Evolutionary conservation across 2,797 vertebrate species (phyloP).

Genomic region (Carcharodon carcharias): DNA sequence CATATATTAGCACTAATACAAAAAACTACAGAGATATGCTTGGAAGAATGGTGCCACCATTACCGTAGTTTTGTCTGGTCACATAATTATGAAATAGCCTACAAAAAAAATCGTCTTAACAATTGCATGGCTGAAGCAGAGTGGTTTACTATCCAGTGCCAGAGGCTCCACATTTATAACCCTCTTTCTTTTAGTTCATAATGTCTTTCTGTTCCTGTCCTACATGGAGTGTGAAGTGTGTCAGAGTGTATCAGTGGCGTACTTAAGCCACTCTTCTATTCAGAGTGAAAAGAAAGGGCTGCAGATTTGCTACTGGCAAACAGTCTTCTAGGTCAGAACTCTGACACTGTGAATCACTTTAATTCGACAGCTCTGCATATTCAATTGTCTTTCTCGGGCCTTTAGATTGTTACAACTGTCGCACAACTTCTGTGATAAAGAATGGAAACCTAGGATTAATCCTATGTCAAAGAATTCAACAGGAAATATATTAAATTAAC

Average conservation of each 20-base stretch:
- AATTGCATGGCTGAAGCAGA: slow-evolving; percentile 43
- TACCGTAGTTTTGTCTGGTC: slow-evolving; percentile 42
- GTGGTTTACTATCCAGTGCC: slow-evolving; percentile 48
- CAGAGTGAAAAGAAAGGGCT: slow-evolving; percentile 44
- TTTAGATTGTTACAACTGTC: slow-evolving; percentile 9
- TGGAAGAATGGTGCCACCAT: slow-evolving; percentile 39
- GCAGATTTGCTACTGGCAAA: slow-evolving; percentile 38
- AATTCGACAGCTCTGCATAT: slow-evolving; percentile 40
- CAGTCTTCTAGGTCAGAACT: slow-evolving; percentile 41
- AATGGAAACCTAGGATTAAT: slow-evolving; percentile 11
- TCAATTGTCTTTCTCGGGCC: slow-evolving; percentile 32
- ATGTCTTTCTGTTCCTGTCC: slow-evolving; percentile 41
- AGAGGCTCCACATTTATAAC: slow-evolving; percentile 46
- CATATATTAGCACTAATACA: slow-evolving; percentile 44
- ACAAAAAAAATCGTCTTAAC: slow-evolving; percentile 48
- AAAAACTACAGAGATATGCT: slow-evolving; percentile 41
- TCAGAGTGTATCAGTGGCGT: slow-evolving; percentile 41
- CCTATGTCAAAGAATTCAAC: not conserved
- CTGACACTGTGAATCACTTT: slow-evolving; percentile 41
- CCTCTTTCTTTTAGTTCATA: slow-evolving; percentile 45
- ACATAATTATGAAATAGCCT: slow-evolving; percentile 49
- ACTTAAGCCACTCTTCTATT: slow-evolving; percentile 47
- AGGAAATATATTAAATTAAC: not conserved
- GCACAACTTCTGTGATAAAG: slow-evolving; percentile 15
- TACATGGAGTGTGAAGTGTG: slow-evolving; percentile 44